These are phyloP conservation scores for Actinemys pallida DNA, from an alignment of 2,113 vertebrate species.

Conservation along the genomic window DNA sequence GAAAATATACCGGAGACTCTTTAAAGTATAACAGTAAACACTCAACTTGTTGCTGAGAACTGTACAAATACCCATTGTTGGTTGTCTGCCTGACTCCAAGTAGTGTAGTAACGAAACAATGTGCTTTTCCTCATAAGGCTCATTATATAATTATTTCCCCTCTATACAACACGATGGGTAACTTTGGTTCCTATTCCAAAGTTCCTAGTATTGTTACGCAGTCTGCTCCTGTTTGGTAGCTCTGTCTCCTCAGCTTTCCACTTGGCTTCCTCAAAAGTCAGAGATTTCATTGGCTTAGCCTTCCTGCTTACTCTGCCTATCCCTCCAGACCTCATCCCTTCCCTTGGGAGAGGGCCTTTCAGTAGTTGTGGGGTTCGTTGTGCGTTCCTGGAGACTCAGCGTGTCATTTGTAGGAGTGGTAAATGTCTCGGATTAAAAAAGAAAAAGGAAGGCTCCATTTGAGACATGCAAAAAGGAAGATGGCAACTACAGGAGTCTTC, in stretches of 20 bases:
- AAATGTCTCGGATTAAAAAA: not conserved
- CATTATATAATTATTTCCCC: too few relatives aligned
- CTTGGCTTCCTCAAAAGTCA: not conserved
- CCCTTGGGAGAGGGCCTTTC: not conserved
- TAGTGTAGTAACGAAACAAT: too few relatives aligned
- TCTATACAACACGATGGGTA: too few relatives aligned
- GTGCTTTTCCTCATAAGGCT: too few relatives aligned
- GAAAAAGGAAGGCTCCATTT: not conserved
- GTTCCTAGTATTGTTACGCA: too few relatives aligned
- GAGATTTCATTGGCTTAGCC: not conserved
- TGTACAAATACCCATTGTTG: too few relatives aligned
- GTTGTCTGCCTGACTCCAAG: too few relatives aligned
- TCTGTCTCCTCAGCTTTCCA: slow-evolving; percentile 15
- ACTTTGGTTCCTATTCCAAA: too few relatives aligned
- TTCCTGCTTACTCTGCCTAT: not conserved
- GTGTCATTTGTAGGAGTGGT: not conserved
- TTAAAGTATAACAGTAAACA: too few relatives aligned
- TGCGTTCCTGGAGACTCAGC: not conserved
- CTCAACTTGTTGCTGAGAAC: too few relatives aligned
- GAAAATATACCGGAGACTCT: too few relatives aligned
- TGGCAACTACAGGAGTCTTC: not conserved
- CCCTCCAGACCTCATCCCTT: not conserved
- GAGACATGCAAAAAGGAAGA: not conserved
- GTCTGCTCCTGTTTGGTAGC: not conserved
- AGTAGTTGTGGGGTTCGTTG: not conserved